Base-by-base conservation (phyloP, 2,113 vertebrate species). In the Rhombomys opimus region DNA sequence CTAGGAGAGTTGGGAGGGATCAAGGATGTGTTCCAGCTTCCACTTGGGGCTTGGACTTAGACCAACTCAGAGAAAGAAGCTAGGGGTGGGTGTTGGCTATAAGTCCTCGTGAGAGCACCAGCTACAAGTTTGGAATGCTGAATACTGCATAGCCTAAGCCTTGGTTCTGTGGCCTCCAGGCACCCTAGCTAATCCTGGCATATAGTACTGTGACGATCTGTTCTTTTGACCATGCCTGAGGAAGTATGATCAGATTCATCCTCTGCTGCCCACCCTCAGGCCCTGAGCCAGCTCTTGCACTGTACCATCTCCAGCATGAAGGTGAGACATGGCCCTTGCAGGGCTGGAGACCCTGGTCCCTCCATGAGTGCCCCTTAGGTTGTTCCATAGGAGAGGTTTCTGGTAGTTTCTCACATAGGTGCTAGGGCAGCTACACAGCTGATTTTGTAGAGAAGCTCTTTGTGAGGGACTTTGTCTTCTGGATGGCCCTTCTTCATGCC, bases 381-480 rank as follows among this genome's bases (percentile, higher is more conserved):
- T 87, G 23, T 38, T 85, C 30, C 2, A 23, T 35, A 32, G 41
- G 25, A 68, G 4, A 35, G 46, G 30, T 59, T 65, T 46, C 41
- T 52, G 68, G 86, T 57, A 13, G 30, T 52, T 25, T n/a, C 63
- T 63, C 2, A 3, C 50, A 3, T 65, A 73, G 77, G 84, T 9
- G 2, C 82, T 52, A 68, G 70, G 80, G 91, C 95, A 94, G 89
- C 95, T 94, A 80, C 94, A 85, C 75, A 54, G 78, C 46, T 38
- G 25, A 35, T 13, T 70, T 57, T 17, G 35, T 35, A 94, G 91
- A 95, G 75, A 76, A 92, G 72, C 38, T 65, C 95, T 97, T 94
- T 97, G 96, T 96, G 77, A 22, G 30, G 27, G 88, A 32, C 87
- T 50, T 52, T 12, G 10, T 61, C 92, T 94, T 94, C 85, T 25